A percentile compares a stretch with the other conserved stretches of the same genome.
Conservation (phyloP, 1,140 invertebrate genomes). For the Aleiodes sp. region DNA sequence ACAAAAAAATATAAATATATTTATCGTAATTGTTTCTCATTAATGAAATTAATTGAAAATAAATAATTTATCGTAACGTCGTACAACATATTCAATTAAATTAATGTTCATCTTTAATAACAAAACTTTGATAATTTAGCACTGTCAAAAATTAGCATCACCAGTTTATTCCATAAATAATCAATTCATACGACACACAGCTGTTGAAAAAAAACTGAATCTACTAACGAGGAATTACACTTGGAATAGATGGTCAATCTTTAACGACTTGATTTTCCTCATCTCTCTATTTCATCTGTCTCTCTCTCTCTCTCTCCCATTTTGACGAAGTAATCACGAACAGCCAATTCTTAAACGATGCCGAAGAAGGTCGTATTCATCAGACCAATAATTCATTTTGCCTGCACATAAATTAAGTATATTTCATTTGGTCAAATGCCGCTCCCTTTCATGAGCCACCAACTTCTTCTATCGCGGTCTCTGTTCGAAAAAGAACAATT, state of each 20-base stretch:
- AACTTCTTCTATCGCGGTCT: not conserved
- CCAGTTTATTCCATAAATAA: constrained; percentile 3
- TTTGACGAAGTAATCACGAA: constrained; percentile 43
- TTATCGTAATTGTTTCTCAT: too few species aligned
- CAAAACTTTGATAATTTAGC: too few species aligned
- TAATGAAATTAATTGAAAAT: too few species aligned
- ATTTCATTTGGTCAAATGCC: constrained; percentile 29
- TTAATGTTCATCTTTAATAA: too few species aligned
- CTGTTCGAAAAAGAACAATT: too few species aligned
- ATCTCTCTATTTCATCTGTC: not conserved
- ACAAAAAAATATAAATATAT: too few species aligned
- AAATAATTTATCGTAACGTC: too few species aligned
- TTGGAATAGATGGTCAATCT: not conserved
- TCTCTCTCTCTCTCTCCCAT: not conserved
- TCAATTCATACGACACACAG: not conserved
- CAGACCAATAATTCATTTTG: constrained; percentile 41
- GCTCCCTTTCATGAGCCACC: not conserved
- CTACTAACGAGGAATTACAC: not conserved
- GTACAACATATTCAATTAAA: too few species aligned
- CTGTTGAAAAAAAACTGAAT: not conserved
- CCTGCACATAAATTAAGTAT: constrained; percentile 38
- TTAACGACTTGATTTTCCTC: constrained; percentile 8
- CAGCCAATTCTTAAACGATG: constrained; percentile 36
- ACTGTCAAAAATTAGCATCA: too few species aligned
- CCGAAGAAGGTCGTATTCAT: constrained; percentile 43